A percentile compares a stretch with the other conserved stretches of the same genome.
Evolutionary conservation across 2,797 vertebrate species (phyloP).

Genomic region (Scarus forsteni): DNA sequence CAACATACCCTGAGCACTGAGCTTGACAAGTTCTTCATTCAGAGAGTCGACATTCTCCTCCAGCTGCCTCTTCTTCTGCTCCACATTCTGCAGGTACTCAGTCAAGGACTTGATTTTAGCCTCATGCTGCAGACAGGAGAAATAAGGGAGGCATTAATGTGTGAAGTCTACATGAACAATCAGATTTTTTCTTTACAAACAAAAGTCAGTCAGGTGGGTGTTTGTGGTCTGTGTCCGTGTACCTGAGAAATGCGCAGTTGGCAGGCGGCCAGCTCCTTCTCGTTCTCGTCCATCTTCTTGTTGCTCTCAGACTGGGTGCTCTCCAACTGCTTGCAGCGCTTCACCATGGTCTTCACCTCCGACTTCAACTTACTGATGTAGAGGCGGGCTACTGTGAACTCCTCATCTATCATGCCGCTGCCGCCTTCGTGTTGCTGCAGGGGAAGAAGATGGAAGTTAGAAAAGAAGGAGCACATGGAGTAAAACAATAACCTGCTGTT

Average conservation of each 20-base stretch:
- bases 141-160: neutral
- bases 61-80: constrained; percentile 97
- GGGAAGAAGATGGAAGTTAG: neutral
- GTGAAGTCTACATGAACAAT: neutral
- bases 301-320: constrained; percentile 93
- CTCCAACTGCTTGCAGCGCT: constrained; percentile 96
- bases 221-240: rapidly evolving
- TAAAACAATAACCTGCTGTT: too few species aligned
- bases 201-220: neutral
- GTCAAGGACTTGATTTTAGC: constrained; percentile 98
- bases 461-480: neutral
- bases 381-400: constrained; percentile 96
- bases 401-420: constrained; percentile 96
- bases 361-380: constrained; percentile 99
- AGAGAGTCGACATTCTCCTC: constrained; percentile 98
- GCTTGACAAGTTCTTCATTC: constrained; percentile 95
- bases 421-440: constrained; percentile 93
- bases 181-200: neutral
- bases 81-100: constrained; percentile 97
- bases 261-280: constrained; percentile 95
- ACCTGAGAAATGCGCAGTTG: constrained; percentile 97
- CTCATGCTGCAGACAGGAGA: constrained; percentile 87
- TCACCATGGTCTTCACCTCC: constrained; percentile 97
- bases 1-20: constrained; percentile 90
- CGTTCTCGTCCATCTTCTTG: constrained; percentile 96